Base-by-base conservation (phyloP, 2,888 invertebrate genomes). In the Panzeria rudis region DNA sequence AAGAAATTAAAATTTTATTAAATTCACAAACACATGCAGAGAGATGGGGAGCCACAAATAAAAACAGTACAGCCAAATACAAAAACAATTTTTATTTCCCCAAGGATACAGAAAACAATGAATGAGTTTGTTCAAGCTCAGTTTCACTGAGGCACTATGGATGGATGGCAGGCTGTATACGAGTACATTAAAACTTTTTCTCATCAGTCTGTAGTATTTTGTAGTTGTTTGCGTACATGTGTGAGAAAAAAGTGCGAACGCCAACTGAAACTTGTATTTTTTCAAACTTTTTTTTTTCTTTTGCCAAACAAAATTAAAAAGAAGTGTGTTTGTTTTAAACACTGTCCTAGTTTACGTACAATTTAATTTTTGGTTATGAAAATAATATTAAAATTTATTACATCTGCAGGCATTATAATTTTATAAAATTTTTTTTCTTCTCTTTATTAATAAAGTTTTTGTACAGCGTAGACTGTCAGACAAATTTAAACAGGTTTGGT, bases 371-470 rank as follows among this genome's bases (percentile, higher is more conserved):
- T 59, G 69, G 68, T 73, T 75, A 75, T 73, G 25, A 78, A 78
- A 73, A 79, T 66, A 54, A 78, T 68, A 78, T 78, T 54, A 69
- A 75, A 79, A 83, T 83, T 75, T 79, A 83, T 79, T 75, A n/a
- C 82, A 83, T 79, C 78, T 83, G 68, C 78, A 79, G 79, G 75
- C 75, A 62, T 62, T 59, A 38, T 61, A 73, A 80, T 80, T 54
- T 79, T 35, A 6, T 35, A 56, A 47, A 44, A 54, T 9, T 23
- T 29, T 78, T 44, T 15, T 50, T 47, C 6, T 8, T 13, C 29
- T 61, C 25, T 11, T 32, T 15, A 29, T 76, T 20, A 73, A 25
- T 29, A 62, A 62, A 25, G 15, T 17, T 23, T 13, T 50, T 32
- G 20, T 72, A 38, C n/a, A 72, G 56, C 9, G 44, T 50, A 20